These are phyloP conservation scores for Sebastiscus tertius DNA, from an alignment of 2,797 vertebrate species.

Conservation along the genomic window DNA sequence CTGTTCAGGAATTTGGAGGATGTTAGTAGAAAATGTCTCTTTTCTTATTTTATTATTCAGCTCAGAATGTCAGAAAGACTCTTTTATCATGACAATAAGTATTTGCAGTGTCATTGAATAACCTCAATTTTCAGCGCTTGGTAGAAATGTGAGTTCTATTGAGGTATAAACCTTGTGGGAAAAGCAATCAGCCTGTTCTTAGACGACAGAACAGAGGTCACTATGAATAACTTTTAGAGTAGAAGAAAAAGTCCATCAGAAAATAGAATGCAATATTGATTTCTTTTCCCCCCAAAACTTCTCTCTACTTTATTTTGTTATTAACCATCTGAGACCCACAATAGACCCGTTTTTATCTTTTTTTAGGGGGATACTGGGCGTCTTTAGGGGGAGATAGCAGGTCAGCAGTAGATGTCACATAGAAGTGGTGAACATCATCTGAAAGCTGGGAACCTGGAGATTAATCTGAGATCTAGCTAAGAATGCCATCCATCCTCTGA, in stretches of 20 bases:
- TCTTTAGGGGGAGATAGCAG: no score
- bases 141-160: background rate
- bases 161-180: slow-evolving; percentile 7
- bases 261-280: background rate
- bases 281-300: background rate
- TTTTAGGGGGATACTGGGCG: no score
- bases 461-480: no score
- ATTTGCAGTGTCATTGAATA: background rate
- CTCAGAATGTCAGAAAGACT: background rate
- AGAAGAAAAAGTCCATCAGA: background rate
- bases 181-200: slow-evolving; percentile 20
- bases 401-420: no score
- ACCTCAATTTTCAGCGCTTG: background rate
- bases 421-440: no score
- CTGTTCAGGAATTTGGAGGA: background rate
- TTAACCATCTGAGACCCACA: no score
- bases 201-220: background rate
- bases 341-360: no score
- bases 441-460: no score
- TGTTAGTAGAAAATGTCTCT: background rate
- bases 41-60: background rate
- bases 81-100: background rate
- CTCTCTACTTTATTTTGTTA: background rate
- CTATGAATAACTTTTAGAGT: background rate
- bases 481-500: no score